These are phyloP conservation scores for Drosophila parthenogenetica DNA, from an alignment of 2,888 invertebrate genomes.

Conservation along the genomic window DNA sequence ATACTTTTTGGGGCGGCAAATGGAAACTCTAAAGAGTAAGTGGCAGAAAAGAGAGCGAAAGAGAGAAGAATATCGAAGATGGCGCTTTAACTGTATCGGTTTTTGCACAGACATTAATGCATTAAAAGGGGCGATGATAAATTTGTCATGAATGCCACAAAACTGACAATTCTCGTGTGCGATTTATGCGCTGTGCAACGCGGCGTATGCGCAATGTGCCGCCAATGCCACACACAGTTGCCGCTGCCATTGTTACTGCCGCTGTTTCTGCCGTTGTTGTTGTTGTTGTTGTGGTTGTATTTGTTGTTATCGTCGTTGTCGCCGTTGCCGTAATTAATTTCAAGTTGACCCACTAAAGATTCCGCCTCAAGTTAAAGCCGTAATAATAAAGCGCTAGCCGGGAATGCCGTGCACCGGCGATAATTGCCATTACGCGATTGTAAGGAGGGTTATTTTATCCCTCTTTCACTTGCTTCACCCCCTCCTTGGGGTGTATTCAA, in stretches of 20 bases:
- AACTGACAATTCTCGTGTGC: slow-evolving; percentile 36
- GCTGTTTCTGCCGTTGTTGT: not conserved
- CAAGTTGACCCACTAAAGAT: slow-evolving; percentile 72
- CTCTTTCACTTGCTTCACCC: not conserved
- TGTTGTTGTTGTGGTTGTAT: not conserved
- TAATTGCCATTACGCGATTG: slow-evolving; percentile 67
- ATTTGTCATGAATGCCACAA: slow-evolving; percentile 29
- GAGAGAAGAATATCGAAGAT: not conserved
- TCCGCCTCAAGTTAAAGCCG: slow-evolving; percentile 57
- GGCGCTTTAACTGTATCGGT: slow-evolving; percentile 21
- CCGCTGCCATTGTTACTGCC: not conserved
- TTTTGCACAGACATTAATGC: slow-evolving; percentile 19
- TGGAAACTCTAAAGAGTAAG: not conserved
- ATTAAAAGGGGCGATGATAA: slow-evolving; percentile 24
- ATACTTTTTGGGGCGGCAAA: slow-evolving; percentile 29
- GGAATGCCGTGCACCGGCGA: slow-evolving; percentile 68
- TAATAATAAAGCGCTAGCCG: slow-evolving; percentile 58
- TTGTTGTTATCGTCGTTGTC: not conserved
- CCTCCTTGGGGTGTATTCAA: not conserved
- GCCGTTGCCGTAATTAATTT: slow-evolving; percentile 66
- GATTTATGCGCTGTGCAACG: slow-evolving; percentile 45
- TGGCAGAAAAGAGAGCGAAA: not conserved
- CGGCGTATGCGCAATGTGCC: slow-evolving; percentile 48
- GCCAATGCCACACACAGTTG: slow-evolving; percentile 11
- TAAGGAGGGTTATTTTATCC: not conserved